These are phyloP conservation scores for Halocynthia roretzi DNA, from an alignment of 23 tunicate genomes.

Conservation along the genomic window DNA sequence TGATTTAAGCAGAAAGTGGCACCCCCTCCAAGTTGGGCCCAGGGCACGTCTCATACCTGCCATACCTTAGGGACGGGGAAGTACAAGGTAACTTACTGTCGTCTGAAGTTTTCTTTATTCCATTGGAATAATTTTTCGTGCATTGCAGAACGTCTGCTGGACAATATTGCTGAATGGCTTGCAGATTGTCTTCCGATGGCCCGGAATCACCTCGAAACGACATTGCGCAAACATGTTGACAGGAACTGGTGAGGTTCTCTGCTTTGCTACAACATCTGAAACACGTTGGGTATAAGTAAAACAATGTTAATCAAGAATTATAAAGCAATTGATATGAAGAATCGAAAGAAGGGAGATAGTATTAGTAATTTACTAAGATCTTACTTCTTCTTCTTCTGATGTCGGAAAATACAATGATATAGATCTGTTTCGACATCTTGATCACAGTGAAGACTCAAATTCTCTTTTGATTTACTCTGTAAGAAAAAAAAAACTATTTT, in stretches of 20 bases:
- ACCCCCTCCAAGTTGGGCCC: too few species aligned
- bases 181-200: constrained; percentile 27
- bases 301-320: too few species aligned
- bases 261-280: constrained; percentile 57
- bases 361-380: not conserved
- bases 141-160: constrained; percentile 31
- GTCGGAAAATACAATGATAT: constrained; percentile 5
- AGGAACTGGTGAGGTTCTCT: constrained; percentile 9
- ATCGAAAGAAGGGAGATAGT: not conserved
- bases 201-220: constrained; percentile 48
- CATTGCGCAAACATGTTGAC: constrained; percentile 40
- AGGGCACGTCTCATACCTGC: too few species aligned
- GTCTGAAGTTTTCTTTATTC: constrained; percentile 12
- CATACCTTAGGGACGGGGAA: not conserved
- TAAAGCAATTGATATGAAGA: too few species aligned
- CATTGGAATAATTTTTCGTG: constrained; percentile 32
- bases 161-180: constrained; percentile 12
- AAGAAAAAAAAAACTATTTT: not conserved
- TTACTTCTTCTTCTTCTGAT: constrained; percentile 10
- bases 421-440: constrained; percentile 12
- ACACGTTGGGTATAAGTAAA: not conserved
- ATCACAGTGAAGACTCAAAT: not conserved
- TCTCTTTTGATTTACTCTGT: constrained; percentile 8
- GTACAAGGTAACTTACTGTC: constrained; percentile 31
- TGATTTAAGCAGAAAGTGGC: too few species aligned